These are phyloP conservation scores for Tilapia sparmanii DNA, from an alignment of 2,113 vertebrate genomes.

Conservation along the genomic window DNA sequence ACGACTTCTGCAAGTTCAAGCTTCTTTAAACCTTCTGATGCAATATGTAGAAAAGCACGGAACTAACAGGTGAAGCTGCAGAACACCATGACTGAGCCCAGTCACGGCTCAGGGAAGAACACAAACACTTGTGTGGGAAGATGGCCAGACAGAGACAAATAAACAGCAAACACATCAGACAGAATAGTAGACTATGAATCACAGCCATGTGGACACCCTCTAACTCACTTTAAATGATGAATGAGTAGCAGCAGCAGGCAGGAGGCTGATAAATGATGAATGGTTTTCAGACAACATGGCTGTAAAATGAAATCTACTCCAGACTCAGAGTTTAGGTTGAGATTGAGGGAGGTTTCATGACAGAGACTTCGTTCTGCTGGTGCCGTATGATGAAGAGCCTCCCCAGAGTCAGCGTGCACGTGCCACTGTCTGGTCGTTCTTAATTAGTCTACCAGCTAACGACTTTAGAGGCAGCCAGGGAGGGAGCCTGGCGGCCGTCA, in stretches of 20 bases:
- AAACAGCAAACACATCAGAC: not conserved
- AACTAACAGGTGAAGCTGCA: not conserved
- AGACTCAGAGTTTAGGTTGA: not conserved
- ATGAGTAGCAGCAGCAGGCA: not conserved
- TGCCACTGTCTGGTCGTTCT: constrained; percentile 33
- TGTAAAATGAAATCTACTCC: not conserved
- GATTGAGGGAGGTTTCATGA: not conserved
- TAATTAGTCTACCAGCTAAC: constrained; percentile 62
- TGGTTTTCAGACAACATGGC: not conserved
- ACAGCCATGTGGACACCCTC: not conserved
- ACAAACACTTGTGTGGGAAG: not conserved
- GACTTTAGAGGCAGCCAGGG: constrained; percentile 30
- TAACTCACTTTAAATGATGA: not conserved
- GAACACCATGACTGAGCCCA: not conserved
- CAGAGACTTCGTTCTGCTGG: not conserved
- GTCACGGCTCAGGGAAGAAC: not conserved
- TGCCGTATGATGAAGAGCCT: not conserved
- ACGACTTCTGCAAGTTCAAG: not conserved
- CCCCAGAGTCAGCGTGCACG: constrained; percentile 17
- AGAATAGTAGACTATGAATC: not conserved
- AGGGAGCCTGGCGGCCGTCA: constrained; percentile 17
- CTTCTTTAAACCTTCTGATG: not conserved
- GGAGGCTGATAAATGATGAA: not conserved
- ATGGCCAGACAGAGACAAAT: not conserved
- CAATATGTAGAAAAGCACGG: not conserved